Percentiles rank a stretch among this genome's conserved stretches.
These are phyloP conservation scores for Spizaetus ornatus DNA, from an alignment of 2,113 vertebrate species.

Conservation along the genomic window DNA sequence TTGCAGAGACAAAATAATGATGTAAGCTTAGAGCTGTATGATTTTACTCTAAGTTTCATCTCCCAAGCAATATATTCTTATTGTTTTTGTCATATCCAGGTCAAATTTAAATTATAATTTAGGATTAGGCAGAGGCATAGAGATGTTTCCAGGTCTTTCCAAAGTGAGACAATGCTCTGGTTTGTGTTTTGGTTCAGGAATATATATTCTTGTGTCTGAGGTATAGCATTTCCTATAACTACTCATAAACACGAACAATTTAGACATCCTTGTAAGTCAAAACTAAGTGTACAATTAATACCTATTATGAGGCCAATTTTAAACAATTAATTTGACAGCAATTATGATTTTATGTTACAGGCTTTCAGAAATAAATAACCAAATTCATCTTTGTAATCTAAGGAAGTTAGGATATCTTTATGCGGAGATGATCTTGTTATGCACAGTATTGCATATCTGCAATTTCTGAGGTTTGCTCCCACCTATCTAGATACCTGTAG, in stretches of 20 bases:
- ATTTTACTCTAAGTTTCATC: slow-evolving; percentile 39
- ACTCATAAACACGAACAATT: slow-evolving; percentile 46
- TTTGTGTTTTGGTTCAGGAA: slow-evolving; percentile 42
- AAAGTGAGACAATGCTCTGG: slow-evolving; percentile 33
- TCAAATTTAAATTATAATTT: slow-evolving; percentile 54
- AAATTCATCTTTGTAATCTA: slow-evolving; percentile 56
- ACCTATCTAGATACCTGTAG: slow-evolving; percentile 61
- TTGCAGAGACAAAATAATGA: slow-evolving; percentile 6
- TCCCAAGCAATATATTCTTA: slow-evolving; percentile 13
- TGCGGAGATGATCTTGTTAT: slow-evolving; percentile 62
- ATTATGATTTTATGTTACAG: slow-evolving; percentile 35
- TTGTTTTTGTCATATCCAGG: slow-evolving; percentile 27
- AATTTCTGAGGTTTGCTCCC: slow-evolving; percentile 63
- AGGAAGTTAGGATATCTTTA: slow-evolving; percentile 67
- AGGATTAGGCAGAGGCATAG: slow-evolving; percentile 19
- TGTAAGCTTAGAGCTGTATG: slow-evolving; percentile 10
- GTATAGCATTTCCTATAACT: slow-evolving; percentile 42
- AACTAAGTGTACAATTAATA: slow-evolving; percentile 52
- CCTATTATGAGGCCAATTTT: slow-evolving; percentile 56
- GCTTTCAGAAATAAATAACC: slow-evolving; percentile 55
- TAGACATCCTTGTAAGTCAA: slow-evolving; percentile 49
- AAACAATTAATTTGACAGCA: slow-evolving; percentile 63
- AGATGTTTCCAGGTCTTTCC: slow-evolving; percentile 17
- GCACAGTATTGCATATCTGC: slow-evolving; percentile 57
- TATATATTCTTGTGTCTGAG: slow-evolving; percentile 7